Conservation (phyloP, 2,797 vertebrate genomes). For the Xyrichtys novacula region DNA sequence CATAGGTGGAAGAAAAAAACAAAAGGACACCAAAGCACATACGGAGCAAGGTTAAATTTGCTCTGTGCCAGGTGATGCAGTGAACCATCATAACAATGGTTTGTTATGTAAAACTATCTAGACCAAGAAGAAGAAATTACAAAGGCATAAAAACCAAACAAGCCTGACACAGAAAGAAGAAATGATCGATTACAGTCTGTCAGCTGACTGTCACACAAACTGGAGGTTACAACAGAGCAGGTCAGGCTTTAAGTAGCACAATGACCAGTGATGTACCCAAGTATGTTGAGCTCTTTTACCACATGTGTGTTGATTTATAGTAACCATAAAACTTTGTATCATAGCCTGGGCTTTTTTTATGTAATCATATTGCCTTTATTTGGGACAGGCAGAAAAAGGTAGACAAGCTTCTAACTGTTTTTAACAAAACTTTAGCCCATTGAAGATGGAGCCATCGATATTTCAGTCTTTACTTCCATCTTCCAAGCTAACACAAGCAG, state of each 20-base stretch:
- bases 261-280: background rate
- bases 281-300: background rate
- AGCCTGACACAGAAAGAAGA: conserved; percentile 5
- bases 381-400: no score
- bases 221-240: background rate
- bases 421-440: no score
- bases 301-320: no score
- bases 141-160: conserved; percentile 1
- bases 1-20: background rate
- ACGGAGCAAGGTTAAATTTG: background rate
- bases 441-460: no score
- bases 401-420: no score
- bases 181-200: conserved; percentile 15
- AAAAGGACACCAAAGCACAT: background rate
- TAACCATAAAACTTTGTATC: no score
- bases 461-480: no score
- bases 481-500: no score
- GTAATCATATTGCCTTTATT: no score
- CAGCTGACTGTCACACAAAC: conserved; percentile 26
- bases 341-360: no score
- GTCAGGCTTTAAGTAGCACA: background rate
- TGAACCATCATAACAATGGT: conserved; percentile 3
- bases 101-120: background rate
- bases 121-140: background rate
- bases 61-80: conserved; percentile 9